Evolutionary conservation across 2,113 vertebrate species (phyloP).

Genomic region (Ciconia boyciana): DNA sequence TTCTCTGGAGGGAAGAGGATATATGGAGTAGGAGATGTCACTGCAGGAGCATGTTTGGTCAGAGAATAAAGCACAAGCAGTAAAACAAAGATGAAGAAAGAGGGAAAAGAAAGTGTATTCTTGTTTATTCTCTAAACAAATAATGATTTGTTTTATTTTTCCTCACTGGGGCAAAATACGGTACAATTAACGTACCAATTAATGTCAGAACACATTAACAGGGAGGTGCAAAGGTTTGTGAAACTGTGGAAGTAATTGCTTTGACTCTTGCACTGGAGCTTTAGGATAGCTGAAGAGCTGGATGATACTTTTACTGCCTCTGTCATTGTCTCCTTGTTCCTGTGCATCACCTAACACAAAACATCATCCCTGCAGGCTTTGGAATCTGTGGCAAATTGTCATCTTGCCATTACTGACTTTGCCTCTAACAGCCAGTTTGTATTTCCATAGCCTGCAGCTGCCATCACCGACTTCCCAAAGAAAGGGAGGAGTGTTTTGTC

Average conservation of each 20-base stretch:
- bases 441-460: conserved; percentile 36
- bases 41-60: background rate
- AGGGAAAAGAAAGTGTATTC: background rate
- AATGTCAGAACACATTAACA: background rate
- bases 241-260: conserved; percentile 48
- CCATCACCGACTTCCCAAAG: background rate
- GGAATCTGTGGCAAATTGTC: conserved; percentile 5
- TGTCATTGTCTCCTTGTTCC: background rate
- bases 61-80: background rate
- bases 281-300: background rate
- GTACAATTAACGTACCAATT: conserved; percentile 17
- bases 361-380: conserved; percentile 3
- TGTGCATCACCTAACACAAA: conserved; percentile 26
- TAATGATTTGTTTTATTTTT: background rate
- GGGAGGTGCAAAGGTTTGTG: conserved; percentile 20
- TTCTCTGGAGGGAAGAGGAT: background rate
- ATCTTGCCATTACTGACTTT: background rate
- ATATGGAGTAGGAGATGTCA: background rate
- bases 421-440: background rate
- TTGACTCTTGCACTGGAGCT: conserved; percentile 37
- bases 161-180: background rate
- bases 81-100: background rate
- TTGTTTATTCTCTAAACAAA: background rate
- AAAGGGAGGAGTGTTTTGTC: background rate
- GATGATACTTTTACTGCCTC: background rate